Base-by-base conservation (phyloP, 1,140 invertebrate genomes). In the Goniozus legneri region DNA sequence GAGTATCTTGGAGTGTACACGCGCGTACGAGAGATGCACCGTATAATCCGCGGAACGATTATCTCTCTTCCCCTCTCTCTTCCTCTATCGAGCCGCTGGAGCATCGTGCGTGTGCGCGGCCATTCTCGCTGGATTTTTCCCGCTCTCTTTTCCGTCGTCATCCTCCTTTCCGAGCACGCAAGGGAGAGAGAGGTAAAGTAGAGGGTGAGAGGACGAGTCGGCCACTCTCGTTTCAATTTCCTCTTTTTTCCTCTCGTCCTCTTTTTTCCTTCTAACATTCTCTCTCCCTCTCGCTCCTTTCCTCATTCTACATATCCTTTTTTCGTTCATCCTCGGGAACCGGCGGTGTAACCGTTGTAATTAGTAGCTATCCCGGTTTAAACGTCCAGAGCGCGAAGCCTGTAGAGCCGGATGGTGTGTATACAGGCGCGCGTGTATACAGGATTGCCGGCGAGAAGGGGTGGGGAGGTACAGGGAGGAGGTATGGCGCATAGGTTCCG, bases 261-360 rank as follows among this genome's bases (percentile, higher is more conserved):
- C 47, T 30, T 18, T n/a, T 36, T 34, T 39, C 42, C 15, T 34
- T 34, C 18, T 14, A 21, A 1, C 14, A n/a, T 35, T 33, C 18
- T 15, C 27, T 31, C 27, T 13, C 6, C 19, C 8, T 2, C 16
- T 15, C 13, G 7, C 1, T 27, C 20, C 16, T 12, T 16, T 10
- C 2, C 14, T 14, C 24, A 18, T 3, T 27, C 18, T 20, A 16
- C 24, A 12, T 22, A 22, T 21, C 37, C 34, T 54, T 31, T n/a
- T n/a, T 38, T 44, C 56, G 47, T 54, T 55, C 47, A 53, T 48
- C 54, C 41, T 48, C 40, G 32, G 42, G 43, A 46, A 56, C 50
- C 38, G 50, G 36, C 54, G 55, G 50, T 49, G 56, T 58, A 58
- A 58, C 55, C 55, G 56, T 58, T 54, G 56, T 58, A 58, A 58